phyloP scores from a whole-genome alignment of 2,113 vertebrate genomes.

The Pseudopipra pipra region DNA sequence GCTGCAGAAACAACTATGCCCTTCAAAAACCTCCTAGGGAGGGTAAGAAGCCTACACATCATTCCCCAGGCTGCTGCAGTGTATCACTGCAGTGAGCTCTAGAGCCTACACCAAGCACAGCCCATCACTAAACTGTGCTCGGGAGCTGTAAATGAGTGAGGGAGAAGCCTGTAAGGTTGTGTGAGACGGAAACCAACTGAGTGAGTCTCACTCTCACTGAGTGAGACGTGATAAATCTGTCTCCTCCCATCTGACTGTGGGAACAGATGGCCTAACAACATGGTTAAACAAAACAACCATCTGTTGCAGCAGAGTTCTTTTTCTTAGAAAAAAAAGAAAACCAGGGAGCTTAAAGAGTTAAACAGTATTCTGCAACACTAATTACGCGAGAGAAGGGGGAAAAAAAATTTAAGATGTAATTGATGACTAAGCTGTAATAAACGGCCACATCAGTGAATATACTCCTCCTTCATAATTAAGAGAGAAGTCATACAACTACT shows the following conservation, averaged over 20 bases:
- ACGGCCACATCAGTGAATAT: neutral
- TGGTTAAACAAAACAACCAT: conserved; percentile 46
- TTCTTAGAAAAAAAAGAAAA: neutral
- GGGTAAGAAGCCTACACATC: neutral
- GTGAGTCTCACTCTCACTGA: conserved; percentile 36
- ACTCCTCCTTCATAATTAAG: neutral
- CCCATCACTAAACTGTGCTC: neutral
- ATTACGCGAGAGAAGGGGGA: neutral
- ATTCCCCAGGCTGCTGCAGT: neutral
- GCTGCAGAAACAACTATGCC: neutral
- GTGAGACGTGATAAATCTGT: conserved; percentile 50
- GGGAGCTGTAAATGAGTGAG: neutral
- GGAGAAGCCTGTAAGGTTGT: neutral
- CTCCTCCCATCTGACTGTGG: conserved; percentile 16
- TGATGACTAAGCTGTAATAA: neutral
- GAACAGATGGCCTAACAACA: conserved; percentile 55
- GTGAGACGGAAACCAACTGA: conserved; percentile 53
- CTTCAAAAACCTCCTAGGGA: neutral
- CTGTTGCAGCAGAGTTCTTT: conserved; percentile 28
- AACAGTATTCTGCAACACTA: neutral
- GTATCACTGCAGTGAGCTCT: neutral
- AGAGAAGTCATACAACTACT: neutral
- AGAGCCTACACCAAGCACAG: neutral
- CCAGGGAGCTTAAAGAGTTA: neutral
- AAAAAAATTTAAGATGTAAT: neutral